Base-by-base conservation (phyloP, 2,888 invertebrate genomes). In the Scaptomyza reducta region DNA sequence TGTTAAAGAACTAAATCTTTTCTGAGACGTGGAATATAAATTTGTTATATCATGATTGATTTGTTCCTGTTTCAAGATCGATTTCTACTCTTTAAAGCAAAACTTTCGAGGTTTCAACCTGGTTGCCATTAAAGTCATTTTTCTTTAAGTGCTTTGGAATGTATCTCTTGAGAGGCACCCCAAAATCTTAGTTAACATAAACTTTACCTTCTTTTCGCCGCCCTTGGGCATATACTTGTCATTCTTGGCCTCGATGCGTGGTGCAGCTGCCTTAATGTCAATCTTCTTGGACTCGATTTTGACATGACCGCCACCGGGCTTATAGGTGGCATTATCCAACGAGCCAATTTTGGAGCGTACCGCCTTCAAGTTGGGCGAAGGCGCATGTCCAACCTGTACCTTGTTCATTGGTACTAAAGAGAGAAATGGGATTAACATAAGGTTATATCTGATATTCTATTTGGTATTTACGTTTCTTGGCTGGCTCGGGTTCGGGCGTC, bases 311-410 rank as follows among this genome's bases (percentile, higher is more conserved):
- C 97, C 97, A 27, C 97, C 97, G 0, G 97, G 97, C 91, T 95
- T 97, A 92, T 98, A 96, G 68, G 95, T 95, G 29, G 97, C 93
- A 91, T 98, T 98, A n/a, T 96, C 95, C 90, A 98, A 92, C 3
- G 97, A 98, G 16, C 97, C 97, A 84, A 98, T 97, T 93, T 97
- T 98, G 25, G 97, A 97, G 91, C 95, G 95, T n/a, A 97, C 96
- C 72, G 96, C 94, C 93, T 97, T 98, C 86, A 97, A 93, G 92
- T 98, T 98, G 27, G 97, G 98, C 58, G 97, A 97, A 62, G 97
- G 97, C 59, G 96, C 96, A 82, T 96, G 95, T 55, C 98, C 98
- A 49, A 97, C 97, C 94, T 97, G 97, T 70, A 97, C 93, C 93
- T 97, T 97, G 91, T 97, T 98, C 96, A 97, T 97, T 76, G 97